Conservation (phyloP, 2,888 invertebrate species). For the Copidosoma aretas region DNA sequence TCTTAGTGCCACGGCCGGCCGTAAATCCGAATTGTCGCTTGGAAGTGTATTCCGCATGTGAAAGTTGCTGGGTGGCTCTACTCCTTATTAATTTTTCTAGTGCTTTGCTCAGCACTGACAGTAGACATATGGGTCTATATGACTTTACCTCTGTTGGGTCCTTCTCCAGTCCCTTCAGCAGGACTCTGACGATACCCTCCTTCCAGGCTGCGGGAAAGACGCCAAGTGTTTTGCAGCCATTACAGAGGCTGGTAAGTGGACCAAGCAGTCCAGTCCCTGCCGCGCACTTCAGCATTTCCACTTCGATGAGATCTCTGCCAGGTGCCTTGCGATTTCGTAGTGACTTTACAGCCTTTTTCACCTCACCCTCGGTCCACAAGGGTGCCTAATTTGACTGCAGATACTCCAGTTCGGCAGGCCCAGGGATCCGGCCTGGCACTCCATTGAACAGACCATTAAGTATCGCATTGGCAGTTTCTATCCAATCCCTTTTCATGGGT, state of each 20-base stretch:
- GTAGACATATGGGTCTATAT: conserved; percentile 35
- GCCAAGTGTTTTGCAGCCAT: background rate
- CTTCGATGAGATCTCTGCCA: background rate
- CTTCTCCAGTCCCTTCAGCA: conserved; percentile 7
- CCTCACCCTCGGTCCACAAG: background rate
- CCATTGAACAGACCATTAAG: background rate
- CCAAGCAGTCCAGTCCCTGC: background rate
- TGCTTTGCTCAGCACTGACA: conserved; percentile 29
- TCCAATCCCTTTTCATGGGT: background rate
- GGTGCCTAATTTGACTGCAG: background rate
- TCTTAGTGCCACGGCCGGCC: background rate
- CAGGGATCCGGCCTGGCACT: background rate
- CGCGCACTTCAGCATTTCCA: conserved; percentile 1
- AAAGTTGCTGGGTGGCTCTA: background rate
- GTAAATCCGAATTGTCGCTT: conserved; percentile 11
- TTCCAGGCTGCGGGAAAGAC: conserved; percentile 13
- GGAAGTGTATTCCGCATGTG: background rate
- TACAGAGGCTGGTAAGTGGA: background rate
- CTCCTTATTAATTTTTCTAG: conserved; percentile 26
- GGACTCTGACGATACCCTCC: background rate
- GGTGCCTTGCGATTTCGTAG: conserved; percentile 24
- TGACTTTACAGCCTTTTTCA: background rate
- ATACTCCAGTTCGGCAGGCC: background rate
- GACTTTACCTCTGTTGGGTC: background rate
- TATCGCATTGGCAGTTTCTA: background rate